Evolutionary conservation across 2,888 invertebrate species (phyloP), one percentile per base, ranked within the genome.

Genomic region (Pollenia amentaria): DNA sequence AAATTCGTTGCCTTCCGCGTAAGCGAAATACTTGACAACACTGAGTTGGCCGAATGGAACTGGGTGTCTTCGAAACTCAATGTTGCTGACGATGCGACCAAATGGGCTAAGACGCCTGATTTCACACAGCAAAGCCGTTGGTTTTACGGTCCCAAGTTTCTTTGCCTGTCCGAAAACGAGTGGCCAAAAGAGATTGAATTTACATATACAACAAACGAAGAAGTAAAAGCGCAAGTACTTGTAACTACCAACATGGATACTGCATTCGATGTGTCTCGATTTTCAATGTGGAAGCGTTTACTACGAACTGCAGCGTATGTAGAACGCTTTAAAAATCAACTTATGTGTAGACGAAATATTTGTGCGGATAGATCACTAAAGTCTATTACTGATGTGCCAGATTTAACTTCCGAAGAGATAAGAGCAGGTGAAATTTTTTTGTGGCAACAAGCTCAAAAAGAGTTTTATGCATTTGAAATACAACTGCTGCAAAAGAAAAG

Each of bases 61-160:
- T 84, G 72, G 72, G 65, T 84, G 6, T 57, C 77, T 14, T 44
- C 55, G 0, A 62, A 62, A 18, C 14, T 46, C 12, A 84, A 78
- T 48, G 64, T 67, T 14, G 78, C 77, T 2, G 78, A 84, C 21
- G 62, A 77, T 14, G 83, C 76, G 21, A 83, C 83, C 2, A 82
- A 82, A 38, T 81, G 73, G 80, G 62, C n/a, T 21, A 81, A 64
- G 44, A 9, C 11, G 1, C 65, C 73, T 44, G 16, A 64, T 38
- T 38, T 76, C 16, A 40, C 55, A 9, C 16, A n/a, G 3, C 12
- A 67, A 12, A 75, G 62, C 18, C 65, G 65, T 62, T 81, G 81
- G 57, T 73, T 73, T 21, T 44, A n/a, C 21, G 81, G 81, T 12
- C 81, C 73, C 10, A 11, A 57, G 12, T 80, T 73, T 55, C 29